Evolutionary conservation across 2,888 invertebrate species (phyloP), one percentile per base, ranked within the genome.

Genomic region (Diarsia mendica): DNA sequence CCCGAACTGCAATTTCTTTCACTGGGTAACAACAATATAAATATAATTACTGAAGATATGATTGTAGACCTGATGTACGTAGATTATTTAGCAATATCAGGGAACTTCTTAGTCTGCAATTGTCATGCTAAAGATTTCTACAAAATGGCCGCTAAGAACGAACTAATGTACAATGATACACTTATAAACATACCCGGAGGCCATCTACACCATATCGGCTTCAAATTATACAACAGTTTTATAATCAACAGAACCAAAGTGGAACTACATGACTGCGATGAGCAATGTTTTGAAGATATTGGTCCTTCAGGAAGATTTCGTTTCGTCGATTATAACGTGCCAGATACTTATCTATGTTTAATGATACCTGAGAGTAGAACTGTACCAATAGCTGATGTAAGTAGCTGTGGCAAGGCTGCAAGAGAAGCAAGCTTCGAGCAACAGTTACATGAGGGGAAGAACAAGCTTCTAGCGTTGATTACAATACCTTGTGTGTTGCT

Each of bases 81-180:
- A 1, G 88, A 93, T 0, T 96, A 95, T 73, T 78, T 98, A 0
- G 96, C 95, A 1, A 69, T 98, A 0, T 95, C 97, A 0, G 94
- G 94, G 0, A 98, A 98, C 87, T 96, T 96, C 11, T 96, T 97
- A 33, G 92, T 97, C 0, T 98, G 98, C 86, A 97, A 97, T 70
- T 97, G 97, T 77, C 90, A 95, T 5, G 89, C 96, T 0, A 94
- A 96, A 73, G 96, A 97, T n/a, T 91, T 97, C 13, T 94, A 96
- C 53, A 96, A 97, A 55, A 85, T 93, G 23, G 93, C 93, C 0
- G 79, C 88, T 0, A 80, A 71, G 0, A 93, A 93, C n/a, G 91
- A 90, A 73, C 79, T 75, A 13, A 74, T 44, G 0, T 1, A 64
- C 1, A 48, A 82, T 0, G 61, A 82, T 5, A 51, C 10, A 6